Base-by-base conservation (phyloP, 2,113 vertebrate species). In the Montifringilla adamsi region DNA sequence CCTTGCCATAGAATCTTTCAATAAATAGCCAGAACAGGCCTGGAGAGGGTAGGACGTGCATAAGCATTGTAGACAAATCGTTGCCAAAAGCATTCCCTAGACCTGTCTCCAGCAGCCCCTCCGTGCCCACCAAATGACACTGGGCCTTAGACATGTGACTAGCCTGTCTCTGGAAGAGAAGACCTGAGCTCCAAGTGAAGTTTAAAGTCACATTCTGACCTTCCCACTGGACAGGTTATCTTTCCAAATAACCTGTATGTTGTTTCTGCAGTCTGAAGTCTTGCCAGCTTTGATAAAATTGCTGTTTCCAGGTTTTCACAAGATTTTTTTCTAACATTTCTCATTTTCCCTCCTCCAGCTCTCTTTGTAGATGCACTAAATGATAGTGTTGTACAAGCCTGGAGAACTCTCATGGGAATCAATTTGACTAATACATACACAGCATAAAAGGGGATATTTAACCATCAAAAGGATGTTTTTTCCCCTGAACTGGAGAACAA, bases 331-430 rank as follows among this genome's bases (percentile, higher is more conserved):
- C 83, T 55, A 69, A 64, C 28, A 80, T 84, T 37, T 66, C 90
- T 96, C 87, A 86, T 97, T 96, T 92, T 50, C 47, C 56, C 87
- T 88, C 72, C 95, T 82, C 56, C 59, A 77, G 66, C 37, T 94
- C 66, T n/a, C 49, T 84, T 86, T 50, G 55, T 82, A 85, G 91
- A 95, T 93, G 52, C 84, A 85, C 53, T 91, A 90, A 96, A 95
- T 21, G 50, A 90, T 77, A 94, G 80, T 64, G 87, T 96, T 96
- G 96, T 90, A 93, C 96, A 96, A 94, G 84, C 80, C 94, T 95
- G 95, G 95, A 98, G 96, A 96, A 96, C 93, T 96, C 95, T 97
- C 79, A 78, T 6, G 52, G 91, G 97, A 97, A 97, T 97, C 97
- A 97, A 96, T 98, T 98, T 97, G 94, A 87, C 96, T 97, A 97